Evolutionary conservation across 2,797 vertebrate species (phyloP), one percentile per base, ranked within the genome.

Genomic region (Eleutherodactylus coqui): DNA sequence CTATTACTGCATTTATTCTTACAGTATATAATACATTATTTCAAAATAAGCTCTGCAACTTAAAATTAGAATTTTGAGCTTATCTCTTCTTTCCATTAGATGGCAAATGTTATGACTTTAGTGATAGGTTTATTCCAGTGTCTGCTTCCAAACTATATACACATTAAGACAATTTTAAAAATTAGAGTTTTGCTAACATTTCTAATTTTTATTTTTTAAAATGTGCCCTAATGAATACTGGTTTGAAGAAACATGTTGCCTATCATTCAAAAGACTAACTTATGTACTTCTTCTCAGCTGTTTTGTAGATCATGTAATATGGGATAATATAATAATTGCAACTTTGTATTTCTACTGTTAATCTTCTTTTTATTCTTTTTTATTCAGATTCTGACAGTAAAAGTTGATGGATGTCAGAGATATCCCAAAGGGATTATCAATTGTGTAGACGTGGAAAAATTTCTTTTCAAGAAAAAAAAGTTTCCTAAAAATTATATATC

Each of bases 401-500:
- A 94, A 92, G 94, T 94, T 86, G 92, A 94, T 76, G 93, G 93
- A 27, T 91, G 75, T 85, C 91, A 93, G 88, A 96, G 96, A 85
- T 94, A 95, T 64, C 94, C 96, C 4, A 96, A 95, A 85, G 97
- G 96, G 49, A 96, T 99, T 16, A 92, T 98, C 32, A 95, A 95
- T 88, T 96, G 96, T 85, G 95, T 94, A 0, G 91, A 94, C 87
- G 95, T 98, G 90, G 96, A 98, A 89, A 95, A 89, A 89, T 95
- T 96, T 88, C 94, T 99, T 75, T 94, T 91, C 9, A 96, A 97
- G 91, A 96, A 93, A 49, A 95, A 89, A 88, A 95, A 94, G 89
- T 98, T 99, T 91, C 97, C 97, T 2, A 95, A 95, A 88, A 94
- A 93, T 78, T 96, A 97, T 90, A 91, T 96, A 91, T 92, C 91